Percentiles rank a stretch among this genome's conserved stretches.
These are phyloP conservation scores for Nebria salina DNA, from an alignment of 2,888 invertebrate species.

Conservation along the genomic window DNA sequence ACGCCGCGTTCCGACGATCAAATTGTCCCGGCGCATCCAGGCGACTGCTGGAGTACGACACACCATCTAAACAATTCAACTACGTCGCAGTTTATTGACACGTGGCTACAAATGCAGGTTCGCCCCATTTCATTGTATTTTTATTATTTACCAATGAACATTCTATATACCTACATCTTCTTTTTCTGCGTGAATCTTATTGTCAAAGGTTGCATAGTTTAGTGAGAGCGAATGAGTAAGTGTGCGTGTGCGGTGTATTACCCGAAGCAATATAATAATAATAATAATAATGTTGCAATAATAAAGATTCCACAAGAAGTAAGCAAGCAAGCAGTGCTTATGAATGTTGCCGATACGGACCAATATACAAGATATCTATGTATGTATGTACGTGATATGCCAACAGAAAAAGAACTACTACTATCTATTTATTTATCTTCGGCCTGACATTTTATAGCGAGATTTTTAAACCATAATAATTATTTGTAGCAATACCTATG, in stretches of 20 bases:
- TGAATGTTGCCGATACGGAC: not conserved
- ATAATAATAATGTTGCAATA: no score
- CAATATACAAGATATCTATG: not conserved
- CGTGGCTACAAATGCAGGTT: constrained; percentile 46
- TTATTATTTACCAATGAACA: no score
- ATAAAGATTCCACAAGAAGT: no score
- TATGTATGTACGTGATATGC: not conserved
- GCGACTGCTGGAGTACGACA: constrained; percentile 63
- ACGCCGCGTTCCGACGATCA: constrained; percentile 61
- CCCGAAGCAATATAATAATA: no score
- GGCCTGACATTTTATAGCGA: not conserved
- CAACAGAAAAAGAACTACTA: not conserved
- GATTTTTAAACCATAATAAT: not conserved
- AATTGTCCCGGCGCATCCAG: constrained; percentile 59
- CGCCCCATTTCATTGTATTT: not conserved
- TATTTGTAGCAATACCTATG: no score
- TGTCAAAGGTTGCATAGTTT: no score
- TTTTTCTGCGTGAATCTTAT: no score
- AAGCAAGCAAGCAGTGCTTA: no score
- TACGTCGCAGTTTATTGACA: constrained; percentile 33
- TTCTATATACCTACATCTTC: no score
- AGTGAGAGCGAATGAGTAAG: no score
- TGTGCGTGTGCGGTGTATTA: no score
- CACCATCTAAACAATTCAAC: constrained; percentile 47
- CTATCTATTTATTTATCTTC: not conserved